Evolutionary conservation across 2,888 invertebrate genomes (phyloP).

Genomic region (Philonicus albiceps): DNA sequence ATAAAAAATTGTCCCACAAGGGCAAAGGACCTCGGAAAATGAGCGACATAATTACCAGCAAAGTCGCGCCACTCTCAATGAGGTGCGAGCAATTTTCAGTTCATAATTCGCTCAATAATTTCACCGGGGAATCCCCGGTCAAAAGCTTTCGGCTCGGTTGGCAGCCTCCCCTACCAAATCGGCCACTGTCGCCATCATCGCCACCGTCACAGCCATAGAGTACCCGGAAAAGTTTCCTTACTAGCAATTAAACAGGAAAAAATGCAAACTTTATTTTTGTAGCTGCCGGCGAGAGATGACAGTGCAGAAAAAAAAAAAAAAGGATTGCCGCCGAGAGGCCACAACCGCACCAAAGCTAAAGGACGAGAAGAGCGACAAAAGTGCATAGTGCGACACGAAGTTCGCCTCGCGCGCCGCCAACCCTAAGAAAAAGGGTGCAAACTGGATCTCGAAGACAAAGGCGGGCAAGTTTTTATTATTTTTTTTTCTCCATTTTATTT

Average conservation of each 20-base stretch:
- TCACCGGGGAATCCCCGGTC: background rate
- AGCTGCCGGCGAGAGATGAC: background rate
- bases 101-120: background rate
- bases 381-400: slow-evolving; percentile 31
- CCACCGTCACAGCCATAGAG: background rate
- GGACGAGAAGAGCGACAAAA: slow-evolving; percentile 16
- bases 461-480: slow-evolving; percentile 10
- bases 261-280: slow-evolving; percentile 24
- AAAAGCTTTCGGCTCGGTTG: background rate
- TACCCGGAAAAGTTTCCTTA: slow-evolving; percentile 27
- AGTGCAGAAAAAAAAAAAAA: background rate
- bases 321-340: background rate
- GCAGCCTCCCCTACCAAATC: background rate
- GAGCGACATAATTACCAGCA: background rate
- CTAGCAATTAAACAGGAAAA: slow-evolving; percentile 18
- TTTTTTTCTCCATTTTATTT: slow-evolving; percentile 5
- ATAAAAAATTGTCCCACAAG: background rate
- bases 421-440: slow-evolving; percentile 33
- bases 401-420: background rate
- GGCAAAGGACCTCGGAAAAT: background rate
- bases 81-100: background rate
- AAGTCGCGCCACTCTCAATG: background rate
- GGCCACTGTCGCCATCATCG: background rate
- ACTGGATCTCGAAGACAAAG: slow-evolving; percentile 32
- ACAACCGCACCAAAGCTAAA: background rate